Evolutionary conservation across 2,888 invertebrate genomes (phyloP), one percentile per base, ranked within the genome.

Genomic region (Philereme transversata): DNA sequence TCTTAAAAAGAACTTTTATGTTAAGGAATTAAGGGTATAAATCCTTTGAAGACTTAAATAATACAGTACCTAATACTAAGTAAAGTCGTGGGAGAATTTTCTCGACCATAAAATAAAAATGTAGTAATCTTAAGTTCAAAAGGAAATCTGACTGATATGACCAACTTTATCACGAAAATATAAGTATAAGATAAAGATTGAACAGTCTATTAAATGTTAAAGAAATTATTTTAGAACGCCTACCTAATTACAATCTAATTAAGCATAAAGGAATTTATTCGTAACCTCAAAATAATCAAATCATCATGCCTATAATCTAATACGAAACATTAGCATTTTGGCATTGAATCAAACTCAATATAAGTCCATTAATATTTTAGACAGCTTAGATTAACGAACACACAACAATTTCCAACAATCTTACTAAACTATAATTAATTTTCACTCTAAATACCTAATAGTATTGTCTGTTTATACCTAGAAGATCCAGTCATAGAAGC

Each of bases 21-120:
- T 57, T 62, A 35, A 48, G 50, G 49, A 51, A 57, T 69, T 69
- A 62, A 71, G 66, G 58, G 44, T 67, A 45, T 35, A 50, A 55
- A 55, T 64, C 59, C 51, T 60, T 34, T 43, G 10, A 22, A 59
- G 35, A 52, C 35, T 65, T 73, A 79, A 71, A 72, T 69, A 60
- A 11, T 50, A 45, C 5, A 22, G 22, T 22, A 22, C 22, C 22
- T 52, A n/a, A 71, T 69, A 69, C 64, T 69, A 67, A 65, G 74
- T 72, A 70, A 69, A 73, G 71, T 69, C 84, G 87, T 89, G 88
- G 82, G 87, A 89, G 81, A 82, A 78, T 78, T 71, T 72, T 73
- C 69, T 79, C 74, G 74, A 79, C 75, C 83, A 78, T 78, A 76
- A 78, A 72, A 35, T 57, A 40, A 48, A 35, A 49, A 11, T n/a